Conservation (phyloP, 2,888 invertebrate genomes). For the Empis livida region DNA sequence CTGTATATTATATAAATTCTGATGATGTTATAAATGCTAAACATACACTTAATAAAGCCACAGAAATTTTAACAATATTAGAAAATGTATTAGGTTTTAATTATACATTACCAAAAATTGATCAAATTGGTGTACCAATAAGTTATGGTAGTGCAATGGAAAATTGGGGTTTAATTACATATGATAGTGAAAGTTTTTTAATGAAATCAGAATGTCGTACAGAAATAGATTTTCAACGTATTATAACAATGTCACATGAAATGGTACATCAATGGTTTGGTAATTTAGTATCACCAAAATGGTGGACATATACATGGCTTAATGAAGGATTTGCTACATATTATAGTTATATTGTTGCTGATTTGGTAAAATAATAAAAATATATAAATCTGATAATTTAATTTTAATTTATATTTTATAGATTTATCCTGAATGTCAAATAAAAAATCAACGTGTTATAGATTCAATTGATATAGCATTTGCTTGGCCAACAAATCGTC, state of each 20-base stretch:
- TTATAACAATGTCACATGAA: conserved; percentile 43
- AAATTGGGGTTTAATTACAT: conserved; percentile 84
- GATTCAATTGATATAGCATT: conserved; percentile 40
- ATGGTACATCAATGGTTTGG: conserved; percentile 72
- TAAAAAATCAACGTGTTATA: conserved; percentile 49
- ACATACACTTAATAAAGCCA: not conserved
- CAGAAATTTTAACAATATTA: not conserved
- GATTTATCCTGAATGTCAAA: conserved; percentile 49
- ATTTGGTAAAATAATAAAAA: conserved; percentile 20
- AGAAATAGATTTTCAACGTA: conserved; percentile 28
- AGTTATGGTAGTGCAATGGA: conserved; percentile 83
- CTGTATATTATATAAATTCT: conserved; percentile 21
- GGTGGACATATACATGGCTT: conserved; percentile 62
- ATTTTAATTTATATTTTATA: conserved; percentile 25
- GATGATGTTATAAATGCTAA: not conserved
- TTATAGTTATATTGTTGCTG: conserved; percentile 25
- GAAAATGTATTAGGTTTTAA: conserved; percentile 60
- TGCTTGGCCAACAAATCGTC: conserved; percentile 21
- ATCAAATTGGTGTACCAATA: conserved; percentile 77
- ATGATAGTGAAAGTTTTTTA: conserved; percentile 27
- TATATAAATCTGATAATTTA: conserved; percentile 1
- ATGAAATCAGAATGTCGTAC: conserved; percentile 39
- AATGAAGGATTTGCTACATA: conserved; percentile 57
- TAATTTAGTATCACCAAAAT: conserved; percentile 54
- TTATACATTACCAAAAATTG: conserved; percentile 67